Base-by-base conservation (phyloP, 2,113 vertebrate species). In the Bufo bufo region DNA sequence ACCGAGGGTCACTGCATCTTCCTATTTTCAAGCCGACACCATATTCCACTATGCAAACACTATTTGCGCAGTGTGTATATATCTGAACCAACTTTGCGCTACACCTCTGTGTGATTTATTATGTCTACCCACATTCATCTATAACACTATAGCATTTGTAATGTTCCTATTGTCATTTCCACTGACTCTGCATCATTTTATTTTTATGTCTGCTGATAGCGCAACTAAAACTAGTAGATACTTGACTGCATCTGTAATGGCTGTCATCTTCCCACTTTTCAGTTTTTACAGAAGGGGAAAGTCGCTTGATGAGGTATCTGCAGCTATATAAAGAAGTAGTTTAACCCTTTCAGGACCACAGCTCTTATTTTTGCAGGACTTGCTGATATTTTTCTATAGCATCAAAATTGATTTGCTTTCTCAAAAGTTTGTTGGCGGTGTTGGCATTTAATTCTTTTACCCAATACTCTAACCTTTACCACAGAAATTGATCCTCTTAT, bases 161-260 rank as follows among this genome's bases (percentile, higher is more conserved):
- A 80, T 86, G n/a, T 79, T 43, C 85, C 45, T 7, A 33, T 80
- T 86, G 85, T 86, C 85, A 86, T 66, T 86, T 79, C n/a, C 56
- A 66, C 58, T 79, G 75, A 86, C 85, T 86, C 20, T 52, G 59
- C 58, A 65, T 3, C 45, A 78, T 77, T 78, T 61, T 45, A 58
- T 65, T 86, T 78, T 43, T 7, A 65, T 54, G 45, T 78, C 13
- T 86, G 74, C 58, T 78, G 85, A 77, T 58, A 10, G 9, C n/a
- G 85, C 74, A 77, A 63, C 50, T 78, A 52, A 65, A n/a, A 45
- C 52, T 14, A 78, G 5, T 86, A 75, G 43, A 69, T 10, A 16
- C 50, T 78, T 20, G n/a, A 83, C 19, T n/a, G 20, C 43, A 23
- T 63, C 45, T 52, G 4, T 83, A 23, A 20, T 50, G 19, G 7